These are phyloP conservation scores for Bicyclus anynana DNA, from an alignment of 1,140 invertebrate species.

Conservation along the genomic window DNA sequence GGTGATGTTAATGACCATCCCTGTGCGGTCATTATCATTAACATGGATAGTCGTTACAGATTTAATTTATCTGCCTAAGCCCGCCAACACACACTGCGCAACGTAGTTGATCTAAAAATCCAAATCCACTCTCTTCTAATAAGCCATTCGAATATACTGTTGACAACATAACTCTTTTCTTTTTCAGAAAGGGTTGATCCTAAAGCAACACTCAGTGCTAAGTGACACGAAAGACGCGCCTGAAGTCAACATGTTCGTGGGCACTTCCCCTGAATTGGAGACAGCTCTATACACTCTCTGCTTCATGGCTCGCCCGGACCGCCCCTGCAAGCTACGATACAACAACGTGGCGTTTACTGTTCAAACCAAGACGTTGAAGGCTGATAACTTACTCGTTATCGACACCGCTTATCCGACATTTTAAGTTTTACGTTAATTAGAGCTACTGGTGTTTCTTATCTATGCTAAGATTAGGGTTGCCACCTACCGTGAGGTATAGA, in stretches of 20 bases:
- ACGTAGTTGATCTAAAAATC: too few relatives aligned
- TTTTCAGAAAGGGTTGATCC: slow-evolving; percentile 65
- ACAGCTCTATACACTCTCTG: slow-evolving; percentile 94
- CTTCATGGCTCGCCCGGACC: slow-evolving; percentile 85
- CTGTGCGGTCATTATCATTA: too few relatives aligned
- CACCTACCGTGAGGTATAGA: too few relatives aligned
- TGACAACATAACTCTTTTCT: slow-evolving; percentile 1
- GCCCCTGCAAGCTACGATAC: slow-evolving; percentile 56
- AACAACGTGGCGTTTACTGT: slow-evolving; percentile 64
- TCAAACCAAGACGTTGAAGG: slow-evolving; percentile 59
- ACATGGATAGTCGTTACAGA: too few relatives aligned
- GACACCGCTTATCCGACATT: slow-evolving; percentile 64
- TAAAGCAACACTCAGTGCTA: slow-evolving; percentile 64
- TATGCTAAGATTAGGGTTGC: not conserved
- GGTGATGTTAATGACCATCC: too few relatives aligned
- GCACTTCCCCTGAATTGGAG: slow-evolving; percentile 95
- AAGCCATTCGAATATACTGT: too few relatives aligned
- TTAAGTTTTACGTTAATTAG: slow-evolving; percentile 23
- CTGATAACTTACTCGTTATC: slow-evolving; percentile 56
- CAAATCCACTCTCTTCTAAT: too few relatives aligned
- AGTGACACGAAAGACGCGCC: slow-evolving; percentile 69
- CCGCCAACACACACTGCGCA: too few relatives aligned
- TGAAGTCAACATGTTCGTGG: slow-evolving; percentile 85
- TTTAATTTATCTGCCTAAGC: too few relatives aligned
- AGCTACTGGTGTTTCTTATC: not conserved